phyloP scores from a whole-genome alignment of 2,797 vertebrate genomes.

The Miichthys miiuy region DNA sequence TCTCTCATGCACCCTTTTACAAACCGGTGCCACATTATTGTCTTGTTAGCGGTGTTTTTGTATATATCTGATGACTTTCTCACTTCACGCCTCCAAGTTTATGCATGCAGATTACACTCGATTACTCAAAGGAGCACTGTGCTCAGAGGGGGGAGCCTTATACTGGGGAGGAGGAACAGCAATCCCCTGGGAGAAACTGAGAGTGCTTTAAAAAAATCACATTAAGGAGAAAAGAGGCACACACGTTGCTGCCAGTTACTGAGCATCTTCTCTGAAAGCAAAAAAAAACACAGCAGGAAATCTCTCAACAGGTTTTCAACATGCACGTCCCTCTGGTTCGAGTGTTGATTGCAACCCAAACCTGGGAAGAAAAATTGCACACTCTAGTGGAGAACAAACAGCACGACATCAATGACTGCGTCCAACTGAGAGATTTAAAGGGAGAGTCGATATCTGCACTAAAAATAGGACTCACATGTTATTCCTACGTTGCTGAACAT shows the following conservation, averaged over 20 bases:
- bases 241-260: neutral
- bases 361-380: slow-evolving; percentile 34
- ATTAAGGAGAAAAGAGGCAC: neutral
- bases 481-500: neutral
- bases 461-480: neutral
- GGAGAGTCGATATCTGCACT: neutral
- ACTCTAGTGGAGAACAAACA: slow-evolving; percentile 56
- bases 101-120: slow-evolving; percentile 1
- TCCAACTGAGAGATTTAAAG: neutral
- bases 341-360: neutral
- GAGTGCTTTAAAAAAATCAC: neutral
- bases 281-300: slow-evolving; percentile 11
- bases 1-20: neutral
- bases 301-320: neutral
- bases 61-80: neutral
- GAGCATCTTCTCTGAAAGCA: neutral
- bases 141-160: neutral
- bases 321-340: neutral
- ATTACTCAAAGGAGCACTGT: slow-evolving; percentile 21
- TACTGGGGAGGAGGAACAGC: neutral
- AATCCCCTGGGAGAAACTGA: neutral
- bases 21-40: neutral
- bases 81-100: neutral
- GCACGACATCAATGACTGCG: slow-evolving; percentile 23
- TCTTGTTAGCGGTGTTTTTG: neutral